These are phyloP conservation scores for Parazoanthus swiftii DNA, from an alignment of 92 coral and sea anemone species.

Conservation along the genomic window DNA sequence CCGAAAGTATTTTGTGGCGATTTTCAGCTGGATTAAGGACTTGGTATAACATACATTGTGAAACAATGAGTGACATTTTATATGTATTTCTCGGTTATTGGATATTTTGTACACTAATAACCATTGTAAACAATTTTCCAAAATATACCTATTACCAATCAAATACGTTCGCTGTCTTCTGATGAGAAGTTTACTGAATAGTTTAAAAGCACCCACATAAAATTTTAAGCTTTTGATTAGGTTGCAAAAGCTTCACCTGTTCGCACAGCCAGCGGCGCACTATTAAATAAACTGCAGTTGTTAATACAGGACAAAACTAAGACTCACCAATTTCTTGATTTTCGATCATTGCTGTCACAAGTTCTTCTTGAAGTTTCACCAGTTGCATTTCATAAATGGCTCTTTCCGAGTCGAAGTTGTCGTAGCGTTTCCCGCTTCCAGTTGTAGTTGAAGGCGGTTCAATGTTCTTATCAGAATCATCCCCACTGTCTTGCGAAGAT, in stretches of 20 bases:
- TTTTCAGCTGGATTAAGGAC: background rate
- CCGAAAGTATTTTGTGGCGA: background rate
- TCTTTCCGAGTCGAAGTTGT: conserved; percentile 67
- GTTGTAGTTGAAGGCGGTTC: background rate
- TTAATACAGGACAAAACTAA: background rate
- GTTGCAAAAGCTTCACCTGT: background rate
- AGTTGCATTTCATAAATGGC: conserved; percentile 90
- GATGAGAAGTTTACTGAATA: too few relatives aligned
- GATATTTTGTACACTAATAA: too few relatives aligned
- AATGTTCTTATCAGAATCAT: conserved; percentile 10
- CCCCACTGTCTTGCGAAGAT: conserved; percentile 15
- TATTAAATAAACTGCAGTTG: background rate
- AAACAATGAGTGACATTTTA: too few relatives aligned
- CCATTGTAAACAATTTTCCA: too few relatives aligned
- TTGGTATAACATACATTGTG: background rate
- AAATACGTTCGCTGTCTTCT: too few relatives aligned
- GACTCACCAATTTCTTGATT: conserved; percentile 84
- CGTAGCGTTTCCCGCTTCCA: background rate
- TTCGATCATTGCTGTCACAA: conserved; percentile 93
- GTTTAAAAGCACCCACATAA: too few relatives aligned
- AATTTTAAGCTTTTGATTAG: background rate
- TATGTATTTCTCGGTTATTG: background rate
- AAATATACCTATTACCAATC: too few relatives aligned
- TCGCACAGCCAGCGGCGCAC: background rate
- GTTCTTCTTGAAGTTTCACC: conserved; percentile 90